A percentile compares a stretch with the other conserved stretches of the same genome.
Conservation (phyloP, 2,113 vertebrate genomes). For the Aviceda subcristata region DNA sequence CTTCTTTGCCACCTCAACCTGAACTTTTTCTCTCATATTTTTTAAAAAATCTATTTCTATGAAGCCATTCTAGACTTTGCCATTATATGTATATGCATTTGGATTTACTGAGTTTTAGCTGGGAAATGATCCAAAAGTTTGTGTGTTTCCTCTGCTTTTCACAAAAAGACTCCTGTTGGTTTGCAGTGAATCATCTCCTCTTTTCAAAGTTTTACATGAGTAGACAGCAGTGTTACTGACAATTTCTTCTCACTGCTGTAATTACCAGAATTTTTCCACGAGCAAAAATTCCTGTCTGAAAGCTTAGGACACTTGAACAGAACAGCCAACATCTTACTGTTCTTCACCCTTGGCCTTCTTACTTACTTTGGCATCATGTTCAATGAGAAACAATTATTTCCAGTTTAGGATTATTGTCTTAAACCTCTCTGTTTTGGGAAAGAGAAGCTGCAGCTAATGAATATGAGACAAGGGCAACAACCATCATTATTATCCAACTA, state of each 20-base stretch:
- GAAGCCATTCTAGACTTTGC: background rate
- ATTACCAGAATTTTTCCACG: background rate
- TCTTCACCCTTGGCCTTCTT: background rate
- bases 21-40: background rate
- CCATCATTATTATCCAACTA: background rate
- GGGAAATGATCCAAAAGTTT: background rate
- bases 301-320: background rate
- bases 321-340: background rate
- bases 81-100: background rate
- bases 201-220: background rate
- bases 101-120: background rate
- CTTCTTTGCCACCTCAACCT: background rate
- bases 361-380: background rate
- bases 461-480: background rate
- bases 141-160: background rate
- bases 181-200: background rate
- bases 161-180: background rate
- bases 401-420: background rate
- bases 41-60: background rate
- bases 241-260: background rate
- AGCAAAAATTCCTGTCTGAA: background rate
- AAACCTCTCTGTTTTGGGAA: background rate
- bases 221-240: background rate
- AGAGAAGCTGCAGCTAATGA: background rate
- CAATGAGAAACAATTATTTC: background rate